Evolutionary conservation across 2,888 invertebrate species (phyloP), one percentile per base, ranked within the genome.

Genomic region (Meloe dianella): DNA sequence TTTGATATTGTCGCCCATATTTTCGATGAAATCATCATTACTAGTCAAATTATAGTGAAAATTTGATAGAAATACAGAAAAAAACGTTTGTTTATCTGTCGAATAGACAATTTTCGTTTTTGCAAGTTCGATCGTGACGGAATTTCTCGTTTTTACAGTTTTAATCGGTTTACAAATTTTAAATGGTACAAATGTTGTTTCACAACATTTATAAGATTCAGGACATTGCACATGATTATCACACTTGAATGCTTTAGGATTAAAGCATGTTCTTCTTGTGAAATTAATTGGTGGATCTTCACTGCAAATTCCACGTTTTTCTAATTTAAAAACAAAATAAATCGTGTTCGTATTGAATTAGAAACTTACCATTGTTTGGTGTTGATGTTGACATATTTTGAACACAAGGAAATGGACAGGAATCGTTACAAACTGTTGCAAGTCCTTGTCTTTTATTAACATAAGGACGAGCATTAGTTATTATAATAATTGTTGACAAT

Each of bases 151-250:
- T 20, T 9, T 47, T 41, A 1, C n/a, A 10, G 41, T 20, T 32
- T n/a, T 58, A 35, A 58, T 58, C 30, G 32, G 8, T 29, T 58
- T 58, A n/a, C 58, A 58, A n/a, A 29, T 32, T 22, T 32, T 30
- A 30, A 58, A 58, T 2, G 24, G 58, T 12, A 20, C 32, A 12
- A 58, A 58, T 35, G 12, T 22, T 4, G 58, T 58, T 58, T 30
- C 30, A 35, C 58, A 58, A 29, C 58, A 58, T 29, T 58, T 58
- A 35, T 58, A 58, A 58, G 20, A 17, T 30, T 30, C 29, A 5
- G 58, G 58, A 58, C 58, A 58, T 35, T 58, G 20, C 20, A 14
- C 32, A 32, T 58, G 32, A 20, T 58, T 12, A 35, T 58, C 35
- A 9, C 58, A 58, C 14, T 24, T 35, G 35, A 58, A 58, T 3